Percentiles rank a stretch among this genome's conserved stretches.
phyloP scores from a whole-genome alignment of 2,888 invertebrate genomes.

The Argyresthia goedartella region DNA sequence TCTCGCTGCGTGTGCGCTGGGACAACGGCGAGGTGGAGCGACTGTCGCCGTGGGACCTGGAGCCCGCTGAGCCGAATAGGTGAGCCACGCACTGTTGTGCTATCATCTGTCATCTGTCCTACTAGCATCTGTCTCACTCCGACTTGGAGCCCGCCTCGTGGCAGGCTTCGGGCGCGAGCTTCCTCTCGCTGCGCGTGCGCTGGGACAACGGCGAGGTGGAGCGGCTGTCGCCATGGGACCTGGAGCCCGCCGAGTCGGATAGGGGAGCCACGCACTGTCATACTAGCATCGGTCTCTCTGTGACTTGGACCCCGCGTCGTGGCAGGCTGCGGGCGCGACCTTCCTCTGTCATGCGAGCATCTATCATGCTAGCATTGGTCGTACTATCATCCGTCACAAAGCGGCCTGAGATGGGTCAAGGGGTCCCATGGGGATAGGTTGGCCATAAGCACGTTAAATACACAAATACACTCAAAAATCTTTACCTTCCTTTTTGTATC shows the following conservation, averaged over 20 bases:
- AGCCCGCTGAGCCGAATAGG: conserved; percentile 80
- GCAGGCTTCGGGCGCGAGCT: conserved; percentile 23
- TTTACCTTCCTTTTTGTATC: too few relatives aligned
- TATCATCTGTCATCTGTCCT: not conserved
- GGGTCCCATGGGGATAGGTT: too few relatives aligned
- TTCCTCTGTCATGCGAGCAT: not conserved
- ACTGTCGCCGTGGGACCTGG: conserved; percentile 98
- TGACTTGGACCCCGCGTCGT: not conserved
- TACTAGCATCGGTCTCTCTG: not conserved
- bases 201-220: conserved; percentile 97
- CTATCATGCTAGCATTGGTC: not conserved
- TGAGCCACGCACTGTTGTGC: not conserved
- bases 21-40: conserved; percentile 92
- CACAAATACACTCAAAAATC: too few relatives aligned
- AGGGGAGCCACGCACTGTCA: not conserved
- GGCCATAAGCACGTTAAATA: too few relatives aligned
- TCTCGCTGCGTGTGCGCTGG: conserved; percentile 77
- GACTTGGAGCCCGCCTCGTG: conserved; percentile 6
- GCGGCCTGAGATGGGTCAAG: too few relatives aligned
- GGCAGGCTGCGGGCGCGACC: not conserved
- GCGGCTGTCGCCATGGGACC: conserved; percentile 96
- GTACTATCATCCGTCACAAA: not conserved
- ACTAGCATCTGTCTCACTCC: conserved; percentile 1
- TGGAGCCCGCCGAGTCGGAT: conserved; percentile 87
- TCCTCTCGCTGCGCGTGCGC: conserved; percentile 60